Percentiles rank a stretch among this genome's conserved stretches.
Conservation (phyloP, 2,888 invertebrate genomes). For the Cephus sareptanus region DNA sequence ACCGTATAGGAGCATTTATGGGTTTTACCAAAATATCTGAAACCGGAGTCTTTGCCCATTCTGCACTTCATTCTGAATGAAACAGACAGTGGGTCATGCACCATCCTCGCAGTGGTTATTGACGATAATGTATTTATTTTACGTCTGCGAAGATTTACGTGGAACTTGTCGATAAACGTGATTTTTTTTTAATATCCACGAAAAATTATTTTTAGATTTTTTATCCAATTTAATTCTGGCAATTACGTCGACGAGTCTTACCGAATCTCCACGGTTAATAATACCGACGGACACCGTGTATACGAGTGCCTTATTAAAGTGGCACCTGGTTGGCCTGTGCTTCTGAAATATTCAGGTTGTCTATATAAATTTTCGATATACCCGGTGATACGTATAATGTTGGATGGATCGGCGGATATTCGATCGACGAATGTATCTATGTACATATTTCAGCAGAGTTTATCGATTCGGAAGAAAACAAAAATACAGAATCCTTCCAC, state of each 20-base stretch:
- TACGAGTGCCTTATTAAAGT: background rate
- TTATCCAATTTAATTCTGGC: background rate
- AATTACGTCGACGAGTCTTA: background rate
- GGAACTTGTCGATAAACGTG: constrained; percentile 2
- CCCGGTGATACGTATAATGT: background rate
- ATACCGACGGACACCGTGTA: background rate
- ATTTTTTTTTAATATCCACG: background rate
- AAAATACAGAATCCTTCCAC: background rate
- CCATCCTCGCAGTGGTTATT: background rate
- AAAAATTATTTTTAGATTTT: background rate
- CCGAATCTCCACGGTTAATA: background rate
- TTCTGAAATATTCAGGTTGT: background rate
- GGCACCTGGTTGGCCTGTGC: background rate
- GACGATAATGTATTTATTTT: background rate
- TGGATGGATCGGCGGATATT: background rate
- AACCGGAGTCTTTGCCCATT: background rate
- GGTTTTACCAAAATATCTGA: background rate
- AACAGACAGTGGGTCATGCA: background rate
- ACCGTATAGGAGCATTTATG: background rate
- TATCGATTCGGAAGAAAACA: background rate
- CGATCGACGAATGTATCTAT: background rate
- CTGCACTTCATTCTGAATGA: background rate
- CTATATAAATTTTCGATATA: background rate
- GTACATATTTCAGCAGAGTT: background rate
- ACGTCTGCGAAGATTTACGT: background rate